Evolutionary conservation across 2,888 invertebrate genomes (phyloP).

Genomic region (Andrena bucephala): DNA sequence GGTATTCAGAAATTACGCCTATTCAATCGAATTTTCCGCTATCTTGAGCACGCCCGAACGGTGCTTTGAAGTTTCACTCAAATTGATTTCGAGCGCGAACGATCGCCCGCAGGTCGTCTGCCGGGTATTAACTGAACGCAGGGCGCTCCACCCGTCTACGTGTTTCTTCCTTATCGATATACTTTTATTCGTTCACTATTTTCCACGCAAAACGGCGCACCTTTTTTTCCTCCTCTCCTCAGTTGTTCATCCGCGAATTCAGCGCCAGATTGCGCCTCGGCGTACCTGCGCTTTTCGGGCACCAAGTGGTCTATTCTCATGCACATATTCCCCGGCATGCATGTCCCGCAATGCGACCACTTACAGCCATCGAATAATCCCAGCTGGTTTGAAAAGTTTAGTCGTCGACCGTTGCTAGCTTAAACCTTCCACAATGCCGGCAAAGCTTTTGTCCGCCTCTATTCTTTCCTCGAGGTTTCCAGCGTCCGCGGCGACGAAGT

Average conservation of each 20-base stretch:
- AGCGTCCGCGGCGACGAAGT: neutral
- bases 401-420: neutral
- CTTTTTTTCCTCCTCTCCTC: constrained; percentile 31
- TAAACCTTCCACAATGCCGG: neutral
- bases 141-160: constrained; percentile 28
- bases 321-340: constrained; percentile 76
- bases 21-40: too few relatives aligned
- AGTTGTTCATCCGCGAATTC: constrained; percentile 64
- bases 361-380: constrained; percentile 69
- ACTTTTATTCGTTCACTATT: constrained; percentile 44
- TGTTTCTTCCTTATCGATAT: constrained; percentile 54
- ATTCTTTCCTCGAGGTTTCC: constrained; percentile 9
- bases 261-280: constrained; percentile 66
- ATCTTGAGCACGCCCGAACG: too few relatives aligned
- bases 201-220: constrained; percentile 45
- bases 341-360: constrained; percentile 72
- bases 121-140: too few relatives aligned
- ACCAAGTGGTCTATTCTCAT: constrained; percentile 77
- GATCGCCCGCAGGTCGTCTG: too few relatives aligned
- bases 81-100: too few relatives aligned
- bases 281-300: constrained; percentile 68
- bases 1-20: too few relatives aligned
- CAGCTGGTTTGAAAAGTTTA: constrained; percentile 47
- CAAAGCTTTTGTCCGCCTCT: constrained; percentile 21
- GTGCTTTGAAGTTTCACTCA: too few relatives aligned